These are phyloP conservation scores for Phengaris alcon DNA, from an alignment of 2,888 invertebrate genomes.

Conservation along the genomic window DNA sequence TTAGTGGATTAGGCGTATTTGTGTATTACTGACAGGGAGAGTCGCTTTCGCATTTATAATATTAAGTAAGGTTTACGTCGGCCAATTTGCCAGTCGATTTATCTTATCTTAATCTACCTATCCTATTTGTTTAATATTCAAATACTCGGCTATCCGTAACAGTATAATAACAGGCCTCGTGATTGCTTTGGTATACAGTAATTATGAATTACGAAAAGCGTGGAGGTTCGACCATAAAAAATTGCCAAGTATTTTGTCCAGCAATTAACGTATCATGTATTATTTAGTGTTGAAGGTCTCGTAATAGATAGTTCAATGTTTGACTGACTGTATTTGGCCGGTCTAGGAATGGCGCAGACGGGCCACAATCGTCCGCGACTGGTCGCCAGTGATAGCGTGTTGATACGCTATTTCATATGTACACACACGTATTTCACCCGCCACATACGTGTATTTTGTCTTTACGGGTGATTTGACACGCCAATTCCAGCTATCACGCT, in stretches of 20 bases:
- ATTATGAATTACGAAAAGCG: constrained; percentile 74
- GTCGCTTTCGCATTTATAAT: constrained; percentile 17
- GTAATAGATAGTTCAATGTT: constrained; percentile 52
- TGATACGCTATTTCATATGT: no score
- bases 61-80: constrained; percentile 33
- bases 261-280: constrained; percentile 75
- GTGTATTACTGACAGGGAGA: not conserved
- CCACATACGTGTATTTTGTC: no score
- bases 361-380: no score
- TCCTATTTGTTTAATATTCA: constrained; percentile 60
- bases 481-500: no score
- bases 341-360: no score
- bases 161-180: constrained; percentile 72
- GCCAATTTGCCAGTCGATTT: constrained; percentile 54
- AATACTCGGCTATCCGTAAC: constrained; percentile 66
- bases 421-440: no score
- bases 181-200: constrained; percentile 70
- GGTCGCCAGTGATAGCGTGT: no score
- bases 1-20: not conserved
- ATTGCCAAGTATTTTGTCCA: constrained; percentile 72
- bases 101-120: constrained; percentile 40
- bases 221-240: constrained; percentile 57
- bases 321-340: not conserved
- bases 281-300: constrained; percentile 70
- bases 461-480: no score